Evolutionary conservation across 2,888 invertebrate species (phyloP), one percentile per base, ranked within the genome.

Genomic region (Micoletzkya japonica): DNA sequence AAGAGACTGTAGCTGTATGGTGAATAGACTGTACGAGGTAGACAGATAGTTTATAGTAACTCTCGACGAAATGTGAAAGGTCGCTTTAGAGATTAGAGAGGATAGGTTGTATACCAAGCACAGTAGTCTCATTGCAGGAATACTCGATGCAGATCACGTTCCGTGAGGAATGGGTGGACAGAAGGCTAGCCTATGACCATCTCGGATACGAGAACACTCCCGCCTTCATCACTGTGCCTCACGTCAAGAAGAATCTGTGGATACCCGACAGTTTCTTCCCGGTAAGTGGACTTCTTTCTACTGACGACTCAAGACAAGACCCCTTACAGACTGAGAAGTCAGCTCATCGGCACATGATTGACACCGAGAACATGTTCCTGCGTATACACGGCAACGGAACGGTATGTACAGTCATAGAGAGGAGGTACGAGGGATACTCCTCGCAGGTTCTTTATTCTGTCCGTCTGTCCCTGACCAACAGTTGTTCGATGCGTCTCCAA

Each of bases 141-240:
- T 96, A 95, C 90, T 94, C 94, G 86, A 94, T 95, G 85, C 95
- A 95, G 89, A 89, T 96, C 86, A 95, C 95, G 81, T 95, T 96
- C 89, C 91, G 95, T 87, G 95, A 96, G 87, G 93, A 95, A 88
- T 96, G 95, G 95, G 88, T 92, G 86, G 95, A 96, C 87, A 93
- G 94, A 87, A 89, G 95, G 83, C 77, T 87, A 37, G 84, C 85
- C 58, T 87, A 85, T 76, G 82, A 85, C 49, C 70, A 77, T 36
- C 50, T 76, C 63, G 73, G 74, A 24, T 78, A 76, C 66, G 61
- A 74, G 37, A 76, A 77, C 63, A 71, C 74, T 14, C 84, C 84
- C 0, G 74, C 77, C 39, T 84, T 83, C 67, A 72, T 84, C n/a
- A 82, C 83, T 17, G 83, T 84, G 6, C 83, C 84, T 3, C 78